Conservation (phyloP, 2,113 vertebrate species). For the Tragelaphus imberbis region DNA sequence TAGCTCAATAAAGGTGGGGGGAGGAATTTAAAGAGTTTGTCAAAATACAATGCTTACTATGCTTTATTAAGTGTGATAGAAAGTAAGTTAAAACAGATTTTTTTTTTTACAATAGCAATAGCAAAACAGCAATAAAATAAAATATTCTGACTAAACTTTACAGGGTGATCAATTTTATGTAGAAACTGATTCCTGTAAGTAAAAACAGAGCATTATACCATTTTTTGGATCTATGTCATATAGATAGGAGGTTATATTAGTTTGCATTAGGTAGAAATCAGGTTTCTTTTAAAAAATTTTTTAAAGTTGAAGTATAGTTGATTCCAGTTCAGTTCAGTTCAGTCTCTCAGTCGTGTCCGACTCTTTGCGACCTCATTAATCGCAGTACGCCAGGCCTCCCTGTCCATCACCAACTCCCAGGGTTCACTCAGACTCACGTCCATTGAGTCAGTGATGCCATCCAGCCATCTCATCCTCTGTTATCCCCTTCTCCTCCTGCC, state of each 20-base stretch:
- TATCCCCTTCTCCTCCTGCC: too few species aligned
- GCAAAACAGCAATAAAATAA: neutral
- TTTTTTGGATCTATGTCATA: neutral
- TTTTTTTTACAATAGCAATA: neutral
- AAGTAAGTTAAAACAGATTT: constrained; percentile 18
- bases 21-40: neutral
- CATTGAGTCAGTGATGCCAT: too few species aligned
- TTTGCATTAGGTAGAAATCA: neutral
- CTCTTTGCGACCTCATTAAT: too few species aligned
- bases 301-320: neutral
- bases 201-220: neutral
- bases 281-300: neutral
- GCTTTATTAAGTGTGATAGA: neutral
- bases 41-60: constrained; percentile 4
- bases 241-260: neutral
- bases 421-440: too few species aligned
- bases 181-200: neutral
- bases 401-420: too few species aligned
- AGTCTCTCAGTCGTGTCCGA: too few species aligned
- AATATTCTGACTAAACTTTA: neutral
- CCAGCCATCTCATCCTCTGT: too few species aligned
- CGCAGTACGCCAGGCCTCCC: too few species aligned
- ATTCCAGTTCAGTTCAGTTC: neutral
- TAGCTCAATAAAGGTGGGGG: neutral
- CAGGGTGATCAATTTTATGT: neutral